phyloP scores from a whole-genome alignment of 2,888 invertebrate genomes.

The Drosophila acutilabella region DNA sequence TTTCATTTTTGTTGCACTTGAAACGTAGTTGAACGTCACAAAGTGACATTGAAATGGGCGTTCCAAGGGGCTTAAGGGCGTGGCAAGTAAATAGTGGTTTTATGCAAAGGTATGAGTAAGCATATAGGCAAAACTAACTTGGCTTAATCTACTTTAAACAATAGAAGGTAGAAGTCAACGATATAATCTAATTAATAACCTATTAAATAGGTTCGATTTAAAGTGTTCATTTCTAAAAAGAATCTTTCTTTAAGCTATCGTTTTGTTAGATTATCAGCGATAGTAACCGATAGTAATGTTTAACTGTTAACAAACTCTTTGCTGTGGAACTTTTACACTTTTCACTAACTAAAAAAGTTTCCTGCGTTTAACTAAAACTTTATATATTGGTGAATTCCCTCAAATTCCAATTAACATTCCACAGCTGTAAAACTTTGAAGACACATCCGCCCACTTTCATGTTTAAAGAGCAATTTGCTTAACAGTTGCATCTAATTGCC shows the following conservation, averaged over 20 bases:
- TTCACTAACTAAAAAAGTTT: neutral
- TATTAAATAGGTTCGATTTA: too few relatives aligned
- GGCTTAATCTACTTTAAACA: neutral
- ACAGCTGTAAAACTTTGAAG: neutral
- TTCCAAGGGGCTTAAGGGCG: neutral
- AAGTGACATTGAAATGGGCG: conserved; percentile 9
- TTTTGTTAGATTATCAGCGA: neutral
- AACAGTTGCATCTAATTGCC: conserved; percentile 9
- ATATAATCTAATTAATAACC: too few relatives aligned
- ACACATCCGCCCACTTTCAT: neutral
- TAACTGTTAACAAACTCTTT: neutral
- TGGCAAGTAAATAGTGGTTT: neutral
- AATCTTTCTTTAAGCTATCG: too few relatives aligned
- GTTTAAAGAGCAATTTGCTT: conserved; percentile 5
- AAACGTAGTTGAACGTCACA: conserved; percentile 12
- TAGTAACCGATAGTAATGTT: neutral
- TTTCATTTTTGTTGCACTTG: conserved; percentile 11
- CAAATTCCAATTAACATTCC: neutral
- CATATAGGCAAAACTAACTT: neutral
- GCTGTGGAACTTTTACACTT: neutral
- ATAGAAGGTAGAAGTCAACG: too few relatives aligned
- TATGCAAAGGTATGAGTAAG: too few relatives aligned
- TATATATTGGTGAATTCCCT: neutral
- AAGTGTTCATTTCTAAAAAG: too few relatives aligned
- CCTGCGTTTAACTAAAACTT: neutral